Evolutionary conservation across 2,888 invertebrate species (phyloP), one percentile per base, ranked within the genome.

Genomic region (Stramonita haemastoma): DNA sequence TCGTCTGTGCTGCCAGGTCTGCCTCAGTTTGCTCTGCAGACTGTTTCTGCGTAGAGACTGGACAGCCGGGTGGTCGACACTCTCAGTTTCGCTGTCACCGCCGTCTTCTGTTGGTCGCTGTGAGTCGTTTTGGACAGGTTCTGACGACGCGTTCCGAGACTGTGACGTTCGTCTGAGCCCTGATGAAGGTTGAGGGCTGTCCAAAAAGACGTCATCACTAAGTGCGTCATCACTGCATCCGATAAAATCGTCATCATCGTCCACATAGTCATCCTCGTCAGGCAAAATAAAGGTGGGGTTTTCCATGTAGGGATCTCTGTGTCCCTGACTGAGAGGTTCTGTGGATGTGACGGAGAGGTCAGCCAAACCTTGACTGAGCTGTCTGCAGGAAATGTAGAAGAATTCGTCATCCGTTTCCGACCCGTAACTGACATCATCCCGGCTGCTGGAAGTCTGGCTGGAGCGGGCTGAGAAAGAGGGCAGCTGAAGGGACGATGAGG

Each of bases 401-500:
- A 89, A 89, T 46, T 89, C 89, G 57, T 89, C 89, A n/a, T 89
- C 89, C 32, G 89, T 89, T 84, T 89, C 85, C 11, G 89, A 89
- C 29, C 89, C 89, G 26, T 34, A 34, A 56, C 89, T 89, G 29
- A 84, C 66, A 56, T 89, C 89, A 26, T 79, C 79, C 46, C 56
- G 56, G n/a, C 79, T 29, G 81, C 81, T 87, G 87, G 57, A 34
- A 1, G 87, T 81, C 19, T n/a, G 66, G 26, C 73, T 87, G n/a
- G 70, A 60, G 66, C 73, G 32, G 15, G 70, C 32, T 56, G 34
- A 32, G 22, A 36, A 70, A 29, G 32, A n/a, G n/a, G 83, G 32
- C 19, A 60, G 81, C 22, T 32, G 81, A 26, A 32, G 36, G 17
- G 36, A 57, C 46, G 88, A 84, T 1, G 88, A 46, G 4, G 56